Evolutionary conservation across 2,113 vertebrate species (phyloP).

Genomic region (Egretta garzetta): DNA sequence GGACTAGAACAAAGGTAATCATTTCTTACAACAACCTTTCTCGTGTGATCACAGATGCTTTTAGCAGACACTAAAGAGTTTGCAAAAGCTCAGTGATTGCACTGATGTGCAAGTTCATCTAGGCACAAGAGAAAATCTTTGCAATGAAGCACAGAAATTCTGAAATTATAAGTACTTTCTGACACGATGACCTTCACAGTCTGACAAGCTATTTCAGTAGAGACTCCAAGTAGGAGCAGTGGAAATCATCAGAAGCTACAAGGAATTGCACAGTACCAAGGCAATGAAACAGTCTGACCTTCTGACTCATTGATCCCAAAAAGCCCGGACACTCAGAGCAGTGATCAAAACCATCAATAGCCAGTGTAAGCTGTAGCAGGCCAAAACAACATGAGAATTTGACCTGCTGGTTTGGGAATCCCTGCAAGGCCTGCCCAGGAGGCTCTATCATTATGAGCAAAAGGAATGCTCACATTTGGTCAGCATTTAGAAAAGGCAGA

Average conservation of each 20-base stretch:
- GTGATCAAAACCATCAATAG: background rate
- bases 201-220: background rate
- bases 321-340: background rate
- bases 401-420: background rate
- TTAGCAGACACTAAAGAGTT: background rate
- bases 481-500: background rate
- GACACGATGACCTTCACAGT: background rate
- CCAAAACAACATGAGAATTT: background rate
- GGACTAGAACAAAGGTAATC: background rate
- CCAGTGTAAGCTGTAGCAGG: background rate
- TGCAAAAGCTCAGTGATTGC: background rate
- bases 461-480: background rate
- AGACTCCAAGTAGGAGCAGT: background rate
- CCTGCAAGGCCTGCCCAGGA: background rate
- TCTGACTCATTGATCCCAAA: background rate
- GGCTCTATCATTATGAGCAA: background rate
- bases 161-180: background rate
- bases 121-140: background rate
- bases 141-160: background rate
- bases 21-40: background rate
- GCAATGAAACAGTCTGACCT: background rate
- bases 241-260: background rate
- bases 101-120: background rate
- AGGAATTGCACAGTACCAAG: background rate
- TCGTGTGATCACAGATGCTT: slow-evolving; percentile 10